Evolutionary conservation across 2,797 vertebrate species (phyloP).

Genomic region (Picus viridis): DNA sequence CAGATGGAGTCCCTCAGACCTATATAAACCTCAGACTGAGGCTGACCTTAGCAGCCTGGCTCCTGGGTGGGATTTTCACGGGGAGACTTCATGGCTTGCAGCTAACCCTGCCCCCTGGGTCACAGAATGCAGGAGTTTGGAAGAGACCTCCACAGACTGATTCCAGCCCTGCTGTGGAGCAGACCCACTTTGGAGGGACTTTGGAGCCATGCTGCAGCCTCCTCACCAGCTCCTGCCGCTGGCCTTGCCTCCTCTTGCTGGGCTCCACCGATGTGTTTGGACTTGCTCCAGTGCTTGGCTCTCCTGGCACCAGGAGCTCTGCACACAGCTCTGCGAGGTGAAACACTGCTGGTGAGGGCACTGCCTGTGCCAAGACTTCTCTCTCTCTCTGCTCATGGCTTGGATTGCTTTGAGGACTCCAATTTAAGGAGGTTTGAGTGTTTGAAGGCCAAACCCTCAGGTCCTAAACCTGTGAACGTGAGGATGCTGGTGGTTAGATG

Average conservation of each 20-base stretch:
- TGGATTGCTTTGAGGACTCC: not conserved
- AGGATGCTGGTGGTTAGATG: not conserved
- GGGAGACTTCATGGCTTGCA: fast-evolving
- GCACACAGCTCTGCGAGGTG: not conserved
- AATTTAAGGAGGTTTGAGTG: not conserved
- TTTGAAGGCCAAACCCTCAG: not conserved
- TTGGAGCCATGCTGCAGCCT: not conserved
- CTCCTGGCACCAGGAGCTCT: not conserved
- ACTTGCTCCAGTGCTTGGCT: not conserved
- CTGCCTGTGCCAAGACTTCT: fast-evolving
- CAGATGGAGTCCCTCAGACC: not conserved
- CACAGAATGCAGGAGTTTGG: too few relatives aligned
- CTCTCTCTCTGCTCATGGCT: not conserved
- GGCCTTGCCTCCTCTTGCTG: not conserved
- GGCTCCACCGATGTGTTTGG: too few relatives aligned
- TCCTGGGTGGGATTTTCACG: not conserved
- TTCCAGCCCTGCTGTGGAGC: too few relatives aligned
- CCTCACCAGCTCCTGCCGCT: not conserved
- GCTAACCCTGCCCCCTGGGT: too few relatives aligned
- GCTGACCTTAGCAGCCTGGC: not conserved
- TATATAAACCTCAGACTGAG: fast-evolving
- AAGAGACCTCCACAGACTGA: too few relatives aligned
- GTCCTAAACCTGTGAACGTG: fast-evolving
- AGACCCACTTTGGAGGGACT: not conserved
- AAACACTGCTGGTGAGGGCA: not conserved